A percentile compares a stretch with the other conserved stretches of the same genome.
phyloP scores from a whole-genome alignment of 53 echinoderm and acorn worm genomes.

The Arbacia lixula region DNA sequence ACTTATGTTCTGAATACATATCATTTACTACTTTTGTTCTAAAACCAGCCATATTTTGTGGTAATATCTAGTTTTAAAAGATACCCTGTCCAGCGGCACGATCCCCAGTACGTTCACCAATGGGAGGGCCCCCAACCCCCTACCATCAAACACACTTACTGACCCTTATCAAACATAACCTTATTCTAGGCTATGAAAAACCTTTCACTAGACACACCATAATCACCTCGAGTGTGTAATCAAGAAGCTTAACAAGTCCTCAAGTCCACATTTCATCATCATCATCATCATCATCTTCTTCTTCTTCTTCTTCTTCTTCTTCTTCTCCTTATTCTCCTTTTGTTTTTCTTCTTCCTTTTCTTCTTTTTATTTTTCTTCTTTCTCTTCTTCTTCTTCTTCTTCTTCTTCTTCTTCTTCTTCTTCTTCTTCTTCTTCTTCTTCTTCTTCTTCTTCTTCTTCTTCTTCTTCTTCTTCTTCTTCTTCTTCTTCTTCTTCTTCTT shows the following conservation, averaged over 20 bases:
- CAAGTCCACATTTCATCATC: background rate
- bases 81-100: too few relatives aligned
- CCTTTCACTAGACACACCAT: background rate
- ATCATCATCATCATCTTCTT: background rate
- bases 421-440: constrained; percentile 5
- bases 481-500: background rate
- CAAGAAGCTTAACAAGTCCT: too few relatives aligned
- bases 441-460: constrained; percentile 5
- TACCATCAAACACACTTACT: too few relatives aligned
- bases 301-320: background rate
- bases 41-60: too few relatives aligned
- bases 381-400: background rate
- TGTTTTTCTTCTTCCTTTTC: background rate
- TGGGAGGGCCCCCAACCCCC: too few relatives aligned
- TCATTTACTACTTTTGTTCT: too few relatives aligned
- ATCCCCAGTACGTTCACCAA: too few relatives aligned
- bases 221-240: too few relatives aligned
- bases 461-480: constrained; percentile 1
- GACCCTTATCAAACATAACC: too few relatives aligned
- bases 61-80: too few relatives aligned
- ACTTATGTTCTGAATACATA: too few relatives aligned
- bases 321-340: background rate
- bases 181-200: too few relatives aligned
- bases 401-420: background rate
- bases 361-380: background rate